Base-by-base conservation (phyloP, 2,797 vertebrate species). In the Ceryle rudis region DNA sequence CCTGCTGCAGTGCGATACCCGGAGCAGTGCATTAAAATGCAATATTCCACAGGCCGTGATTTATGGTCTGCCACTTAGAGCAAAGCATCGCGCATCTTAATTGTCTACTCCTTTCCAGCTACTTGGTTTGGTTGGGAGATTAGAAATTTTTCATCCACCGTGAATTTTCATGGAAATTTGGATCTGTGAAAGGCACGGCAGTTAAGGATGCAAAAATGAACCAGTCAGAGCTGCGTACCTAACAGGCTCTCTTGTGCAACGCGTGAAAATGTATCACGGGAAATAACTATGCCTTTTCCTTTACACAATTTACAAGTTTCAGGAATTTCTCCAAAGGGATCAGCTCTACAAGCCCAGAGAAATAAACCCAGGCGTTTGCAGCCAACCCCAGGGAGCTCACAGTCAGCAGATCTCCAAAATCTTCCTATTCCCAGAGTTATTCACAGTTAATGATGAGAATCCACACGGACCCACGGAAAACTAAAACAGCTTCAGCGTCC, bases 1-100 rank as follows among this genome's bases (percentile, higher is more conserved):
- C 91, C 25, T 1, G 8, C 71, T 35, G 61, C 71, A 14, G 70
- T 5, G 60, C 5, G 7, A 33, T 31, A 20, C 75, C 9, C 23
- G 0, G 15, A 42, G 81, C 79, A 89, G 73, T 81, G 94, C 93
- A 91, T 93, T 94, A 96, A 93, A 87, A 93, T 74, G 92, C 74
- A 80, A 65, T 94, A 95, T 96, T 85, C 81, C 89, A 62, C 6
- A 3, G 74, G 60, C 86, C 65, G 72, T 85, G 95, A 97, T 94
- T 94, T 96, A 95, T 89, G 84, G 81, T 62, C 93, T 80, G 61
- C 80, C 95, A 85, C 84, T 89, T 31, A 14, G 29, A 78, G 90
- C 81, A 52, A 6, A 78, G 52, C 78, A 54, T 49, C 6, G 1
- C 58, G 83, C 93, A 96, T 96, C 90, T 95, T 95, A 91, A 96